Base-by-base conservation (phyloP, 2,797 vertebrate genomes). In the Mus minutoides region DNA sequence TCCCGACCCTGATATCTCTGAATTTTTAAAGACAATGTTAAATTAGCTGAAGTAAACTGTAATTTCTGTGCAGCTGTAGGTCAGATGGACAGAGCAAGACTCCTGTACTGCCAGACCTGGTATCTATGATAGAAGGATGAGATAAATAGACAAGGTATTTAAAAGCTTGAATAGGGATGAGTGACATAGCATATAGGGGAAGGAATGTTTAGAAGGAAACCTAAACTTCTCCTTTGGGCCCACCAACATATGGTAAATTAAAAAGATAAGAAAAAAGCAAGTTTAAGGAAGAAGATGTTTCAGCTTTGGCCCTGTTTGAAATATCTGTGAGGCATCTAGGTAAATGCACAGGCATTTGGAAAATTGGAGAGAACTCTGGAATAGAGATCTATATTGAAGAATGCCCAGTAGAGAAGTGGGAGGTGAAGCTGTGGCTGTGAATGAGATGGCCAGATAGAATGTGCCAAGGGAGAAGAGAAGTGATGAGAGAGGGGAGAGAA, bases 41-140 rank as follows among this genome's bases (percentile, higher is more conserved):
- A 71, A 4, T 69, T 62, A 37, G 14, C 67, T 91, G 7, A 34
- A 82, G 49, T 86, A 73, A 89, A 83, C 24, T 37, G 0, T 85
- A 37, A 88, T 58, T 90, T 90, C 52, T 88, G 3, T 91, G 17
- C 31, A 94, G 80, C 86, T 94, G 79, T 54, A 90, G 40, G 69
- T 91, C 4, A 92, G 67, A 86, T 88, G 84, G 40, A 92, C 6
- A 85, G 21, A 37, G 34, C 64, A 92, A 91, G n/a, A 69, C 9
- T 31, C 29, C 22, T 3, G 3, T 12, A 17, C 12, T 90, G 24
- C 60, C 67, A 86, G 26, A 84, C 26, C n/a, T 82, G 79, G 9
- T 90, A 54, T 83, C 49, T 83, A 43, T 29, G 24, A 86, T 93
- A 60, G 26, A 37, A 94, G 22, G 34, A 64, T 3, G 88, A 10